A percentile compares a stretch with the other conserved stretches of the same genome.
Evolutionary conservation across 2,888 invertebrate genomes (phyloP).

Genomic region (Pristionchus exspectatus): DNA sequence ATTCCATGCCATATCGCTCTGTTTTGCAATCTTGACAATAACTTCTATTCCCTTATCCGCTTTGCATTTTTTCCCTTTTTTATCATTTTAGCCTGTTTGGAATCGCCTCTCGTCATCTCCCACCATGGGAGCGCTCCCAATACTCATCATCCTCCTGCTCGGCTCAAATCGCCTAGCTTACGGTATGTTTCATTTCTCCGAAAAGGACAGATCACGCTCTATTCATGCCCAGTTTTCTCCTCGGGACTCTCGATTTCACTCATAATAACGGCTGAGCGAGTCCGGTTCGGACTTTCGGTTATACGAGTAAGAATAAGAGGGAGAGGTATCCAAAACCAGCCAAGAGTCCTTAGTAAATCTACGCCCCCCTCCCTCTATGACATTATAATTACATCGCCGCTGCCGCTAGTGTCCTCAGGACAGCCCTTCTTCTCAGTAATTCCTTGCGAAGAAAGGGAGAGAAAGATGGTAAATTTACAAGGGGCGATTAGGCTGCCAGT

Average conservation of each 20-base stretch:
- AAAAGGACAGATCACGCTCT: neutral
- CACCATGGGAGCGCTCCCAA: neutral
- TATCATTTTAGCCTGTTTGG: neutral
- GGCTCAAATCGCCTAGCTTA: neutral
- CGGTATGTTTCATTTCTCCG: neutral
- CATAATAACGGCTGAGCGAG: neutral
- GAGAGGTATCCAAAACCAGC: constrained; percentile 42
- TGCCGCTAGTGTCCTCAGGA: constrained; percentile 9
- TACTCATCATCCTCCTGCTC: neutral
- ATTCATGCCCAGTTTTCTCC: neutral
- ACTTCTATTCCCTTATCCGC: neutral
- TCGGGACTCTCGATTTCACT: constrained; percentile 24
- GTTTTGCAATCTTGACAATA: neutral
- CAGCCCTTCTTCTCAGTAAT: neutral
- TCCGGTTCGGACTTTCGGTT: constrained; percentile 47
- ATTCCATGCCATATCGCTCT: neutral
- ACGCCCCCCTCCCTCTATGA: neutral
- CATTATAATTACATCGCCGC: neutral
- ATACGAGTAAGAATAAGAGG: neutral
- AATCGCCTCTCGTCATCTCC: neutral
- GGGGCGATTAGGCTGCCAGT: constrained; percentile 18
- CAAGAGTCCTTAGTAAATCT: constrained; percentile 45
- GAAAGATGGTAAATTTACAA: neutral
- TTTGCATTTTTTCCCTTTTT: neutral
- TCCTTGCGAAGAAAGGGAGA: neutral